Base-by-base conservation (phyloP, 2,113 vertebrate species). In the Chionis minor region DNA sequence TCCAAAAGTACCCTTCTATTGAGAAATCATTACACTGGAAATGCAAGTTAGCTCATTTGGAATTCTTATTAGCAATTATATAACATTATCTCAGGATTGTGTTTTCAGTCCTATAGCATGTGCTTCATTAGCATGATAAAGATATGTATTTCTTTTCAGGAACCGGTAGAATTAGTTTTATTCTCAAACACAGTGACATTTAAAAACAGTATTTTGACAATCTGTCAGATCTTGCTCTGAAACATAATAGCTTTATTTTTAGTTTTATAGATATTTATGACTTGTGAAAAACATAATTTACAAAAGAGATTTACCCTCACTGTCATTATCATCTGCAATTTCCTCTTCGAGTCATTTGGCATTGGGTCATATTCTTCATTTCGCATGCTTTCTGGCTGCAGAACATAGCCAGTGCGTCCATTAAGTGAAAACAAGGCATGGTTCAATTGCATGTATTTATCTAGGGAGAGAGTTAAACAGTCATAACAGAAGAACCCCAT, bases 351-450 rank as follows among this genome's bases (percentile, higher is more conserved):
- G 86, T 98, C 98, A 1, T 96, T 97, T n/a, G 98, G 87, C 97
- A 97, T 86, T 1, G 99, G 99, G 90, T 99, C 99, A 30, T 99
- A 99, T 35, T 92, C 95, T 51, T 99, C 99, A 2, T 86, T 86
- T n/a, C 99, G 97, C 99, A 99, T 99, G 86, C 98, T 92, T 97
- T 99, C 99, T 0, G 99, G 99, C 96, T 99, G 99, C n/a, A 99
- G 98, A 65, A 99, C 98, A 5, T 99, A 99, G 63, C 99, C 99
- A 0, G 99, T 99, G 13, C 89, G 79, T 63, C 99, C 99, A 6
- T 99, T 99, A 94, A 99, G 98, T 75, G 98, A 98, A 95, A 99
- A 99, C 95, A 99, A 96, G 62, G 99, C 98, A 14, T 98, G 98
- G 97, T 99, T 99, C 96, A 99, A 72, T 81, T 99, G 99, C 97